Base-by-base conservation (phyloP, 2,797 vertebrate genomes). In the Tamandua tetradactyla region DNA sequence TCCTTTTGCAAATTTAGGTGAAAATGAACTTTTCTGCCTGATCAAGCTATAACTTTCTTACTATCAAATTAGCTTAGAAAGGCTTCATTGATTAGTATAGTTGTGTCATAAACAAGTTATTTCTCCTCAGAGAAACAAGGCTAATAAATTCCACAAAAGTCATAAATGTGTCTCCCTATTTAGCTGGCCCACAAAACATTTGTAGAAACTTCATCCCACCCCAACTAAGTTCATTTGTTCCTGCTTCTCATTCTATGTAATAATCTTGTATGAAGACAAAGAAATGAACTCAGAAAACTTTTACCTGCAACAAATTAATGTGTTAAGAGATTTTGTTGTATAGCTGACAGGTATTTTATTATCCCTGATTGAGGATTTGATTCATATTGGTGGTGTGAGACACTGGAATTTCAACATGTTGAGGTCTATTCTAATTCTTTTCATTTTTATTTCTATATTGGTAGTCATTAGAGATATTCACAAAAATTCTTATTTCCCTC, bases 31-130 rank as follows among this genome's bases (percentile, higher is more conserved):
- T 93, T 93, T 84, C 47, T 74, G 4, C 47, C 49, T 89, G 35
- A 62, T 81, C 18, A 3, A 44, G 75, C 42, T 75, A 32, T 94
- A 90, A 86, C 47, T 74, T 89, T 85, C 59, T 57, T 79, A 52
- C 61, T 94, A 44, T 89, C 80, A 87, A 87, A 72, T 86, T 84
- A 88, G 88, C 93, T 93, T 76, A 55, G 72, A 94, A 90, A 88
- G 91, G 49, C 40, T n/a, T 44, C 76, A 35, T 42, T 87, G 87
- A 71, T 27, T 22, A 47, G 20, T 59, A 64, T 20, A 74, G 42
- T 52, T 57, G 40, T 72, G 37, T 74, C 52, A 68, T 84, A 84
- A 81, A 78, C 18, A 88, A 44, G 15, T 0, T 1, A 86, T 86
- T 95, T 93, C 87, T 82, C 35, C 66, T 89, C 32, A n/a, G 40